phyloP scores from a whole-genome alignment of 2,113 vertebrate species.

The Labrus mixtus region DNA sequence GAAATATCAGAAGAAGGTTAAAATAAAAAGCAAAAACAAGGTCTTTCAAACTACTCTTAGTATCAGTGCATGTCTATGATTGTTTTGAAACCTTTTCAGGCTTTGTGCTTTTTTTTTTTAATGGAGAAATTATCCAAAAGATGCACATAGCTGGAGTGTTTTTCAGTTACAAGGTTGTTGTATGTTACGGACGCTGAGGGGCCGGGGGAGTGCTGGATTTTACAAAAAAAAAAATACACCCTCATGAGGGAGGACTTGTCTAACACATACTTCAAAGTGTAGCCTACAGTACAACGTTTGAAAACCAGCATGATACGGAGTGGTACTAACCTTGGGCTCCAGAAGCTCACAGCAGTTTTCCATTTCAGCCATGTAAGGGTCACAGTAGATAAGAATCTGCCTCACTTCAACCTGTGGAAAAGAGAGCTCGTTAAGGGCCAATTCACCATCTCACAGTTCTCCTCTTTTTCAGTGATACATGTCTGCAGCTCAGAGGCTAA shows the following conservation, averaged over 20 bases:
- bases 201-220: not conserved
- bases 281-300: not conserved
- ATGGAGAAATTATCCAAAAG: not conserved
- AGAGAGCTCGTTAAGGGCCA: conserved; percentile 28
- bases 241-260: not conserved
- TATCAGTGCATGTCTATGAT: not conserved
- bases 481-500: not conserved
- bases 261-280: not conserved
- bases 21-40: not conserved
- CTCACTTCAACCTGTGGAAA: conserved; percentile 91
- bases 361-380: conserved; percentile 85
- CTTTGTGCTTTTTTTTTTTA: not conserved
- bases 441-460: conserved; percentile 4
- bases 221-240: not conserved
- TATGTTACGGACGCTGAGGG: not conserved
- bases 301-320: not conserved
- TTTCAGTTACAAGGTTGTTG: not conserved
- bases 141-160: not conserved
- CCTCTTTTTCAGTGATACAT: not conserved
- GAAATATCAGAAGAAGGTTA: not conserved
- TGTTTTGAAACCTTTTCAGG: not conserved
- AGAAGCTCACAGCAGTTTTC: conserved; percentile 91
- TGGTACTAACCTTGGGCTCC: conserved; percentile 84
- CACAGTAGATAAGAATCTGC: conserved; percentile 90
- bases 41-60: too few species aligned